phyloP scores from a whole-genome alignment of 1,140 invertebrate species.

The Formica selysi region DNA sequence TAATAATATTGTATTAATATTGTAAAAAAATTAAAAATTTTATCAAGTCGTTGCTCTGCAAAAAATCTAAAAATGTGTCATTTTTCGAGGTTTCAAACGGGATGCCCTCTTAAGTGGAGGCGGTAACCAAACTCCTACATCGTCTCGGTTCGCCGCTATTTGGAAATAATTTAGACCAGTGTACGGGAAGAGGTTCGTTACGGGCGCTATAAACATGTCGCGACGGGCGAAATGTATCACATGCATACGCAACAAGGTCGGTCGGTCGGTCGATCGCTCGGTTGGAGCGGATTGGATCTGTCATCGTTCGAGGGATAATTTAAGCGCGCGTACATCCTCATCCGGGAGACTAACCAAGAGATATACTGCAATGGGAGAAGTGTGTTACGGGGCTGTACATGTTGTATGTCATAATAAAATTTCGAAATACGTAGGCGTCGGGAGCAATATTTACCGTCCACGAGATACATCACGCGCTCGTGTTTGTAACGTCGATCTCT shows the following conservation, averaged over 20 bases:
- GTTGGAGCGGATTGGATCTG: conserved; percentile 15
- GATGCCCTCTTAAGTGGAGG: conserved; percentile 11
- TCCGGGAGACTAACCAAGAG: conserved; percentile 5
- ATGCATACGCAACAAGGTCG: background rate
- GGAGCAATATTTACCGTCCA: conserved; percentile 27
- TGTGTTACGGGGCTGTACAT: conserved; percentile 3
- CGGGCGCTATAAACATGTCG: conserved; percentile 10
- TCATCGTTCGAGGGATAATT: conserved; percentile 23
- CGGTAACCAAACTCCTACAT: conserved; percentile 10
- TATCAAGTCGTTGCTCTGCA: too few relatives aligned
- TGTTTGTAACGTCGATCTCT: background rate
- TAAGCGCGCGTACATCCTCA: conserved; percentile 19
- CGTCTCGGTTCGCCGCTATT: conserved; percentile 30
- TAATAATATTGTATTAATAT: too few relatives aligned
- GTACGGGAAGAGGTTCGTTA: background rate
- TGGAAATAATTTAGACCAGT: conserved; percentile 41
- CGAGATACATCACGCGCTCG: background rate
- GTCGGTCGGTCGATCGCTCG: background rate
- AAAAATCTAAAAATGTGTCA: too few relatives aligned
- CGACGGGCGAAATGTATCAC: background rate
- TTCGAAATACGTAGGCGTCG: conserved; percentile 15
- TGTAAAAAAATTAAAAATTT: too few relatives aligned
- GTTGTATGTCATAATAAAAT: conserved; percentile 42
- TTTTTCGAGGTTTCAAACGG: too few relatives aligned
- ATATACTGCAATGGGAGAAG: background rate